Evolutionary conservation across 2,113 vertebrate species (phyloP).

Genomic region (Spilogale gracilis): DNA sequence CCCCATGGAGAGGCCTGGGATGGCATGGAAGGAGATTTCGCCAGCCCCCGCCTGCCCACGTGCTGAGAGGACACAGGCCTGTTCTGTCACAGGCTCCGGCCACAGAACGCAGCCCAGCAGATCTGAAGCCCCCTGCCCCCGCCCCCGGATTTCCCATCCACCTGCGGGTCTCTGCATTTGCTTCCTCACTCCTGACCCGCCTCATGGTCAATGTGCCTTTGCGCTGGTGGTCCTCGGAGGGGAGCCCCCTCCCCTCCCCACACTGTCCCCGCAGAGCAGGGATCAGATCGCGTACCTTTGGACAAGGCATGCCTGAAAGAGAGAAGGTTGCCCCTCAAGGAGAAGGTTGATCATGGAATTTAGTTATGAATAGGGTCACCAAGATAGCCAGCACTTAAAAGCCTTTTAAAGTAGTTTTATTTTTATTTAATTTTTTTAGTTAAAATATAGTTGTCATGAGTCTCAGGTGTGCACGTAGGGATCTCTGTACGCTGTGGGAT

Average conservation of each 20-base stretch:
- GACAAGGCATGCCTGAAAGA: neutral
- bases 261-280: neutral
- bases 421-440: neutral
- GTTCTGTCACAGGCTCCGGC: neutral
- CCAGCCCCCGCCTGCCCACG: neutral
- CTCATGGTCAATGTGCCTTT: neutral
- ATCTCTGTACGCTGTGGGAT: neutral
- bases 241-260: no score
- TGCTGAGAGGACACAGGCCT: neutral
- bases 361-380: neutral
- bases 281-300: neutral
- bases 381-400: neutral
- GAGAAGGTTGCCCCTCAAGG: neutral
- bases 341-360: neutral
- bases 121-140: neutral
- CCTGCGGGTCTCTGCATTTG: neutral
- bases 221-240: neutral
- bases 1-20: neutral
- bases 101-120: neutral
- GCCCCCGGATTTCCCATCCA: no score
- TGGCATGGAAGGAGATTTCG: neutral
- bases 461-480: neutral
- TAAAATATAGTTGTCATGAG: neutral
- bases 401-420: neutral
- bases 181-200: neutral